Conservation (phyloP, 2,797 vertebrate species). For the Centroberyx gerrardi region DNA sequence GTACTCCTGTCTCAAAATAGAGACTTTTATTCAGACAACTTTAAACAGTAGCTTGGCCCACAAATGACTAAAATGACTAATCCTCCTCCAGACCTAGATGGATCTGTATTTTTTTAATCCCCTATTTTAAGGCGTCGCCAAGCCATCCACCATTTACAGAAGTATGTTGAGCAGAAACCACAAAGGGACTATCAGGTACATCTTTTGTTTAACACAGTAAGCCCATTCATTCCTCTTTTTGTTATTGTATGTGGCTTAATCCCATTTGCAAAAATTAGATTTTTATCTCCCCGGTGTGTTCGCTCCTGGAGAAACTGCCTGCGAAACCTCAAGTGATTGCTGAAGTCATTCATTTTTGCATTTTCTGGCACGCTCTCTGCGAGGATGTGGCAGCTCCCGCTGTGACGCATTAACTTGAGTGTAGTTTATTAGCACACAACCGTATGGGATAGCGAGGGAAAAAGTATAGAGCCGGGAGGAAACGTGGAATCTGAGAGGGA, state of each 20-base stretch:
- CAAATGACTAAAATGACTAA: constrained; percentile 73
- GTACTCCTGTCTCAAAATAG: constrained; percentile 66
- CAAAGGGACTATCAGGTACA: constrained; percentile 74
- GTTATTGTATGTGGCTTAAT: constrained; percentile 74
- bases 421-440: constrained; percentile 64
- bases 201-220: constrained; percentile 75
- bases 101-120: constrained; percentile 46
- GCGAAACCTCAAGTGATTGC: constrained; percentile 68
- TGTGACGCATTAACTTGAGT: constrained; percentile 69
- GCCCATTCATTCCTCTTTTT: constrained; percentile 70
- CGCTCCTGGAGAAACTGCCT: constrained; percentile 55
- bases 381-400: constrained; percentile 69
- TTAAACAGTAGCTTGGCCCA: constrained; percentile 68
- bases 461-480: constrained; percentile 29
- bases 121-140: constrained; percentile 56
- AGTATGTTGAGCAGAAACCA: constrained; percentile 72
- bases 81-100: constrained; percentile 64
- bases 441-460: constrained; percentile 17
- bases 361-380: constrained; percentile 58
- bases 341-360: constrained; percentile 66
- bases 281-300: constrained; percentile 69
- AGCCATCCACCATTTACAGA: constrained; percentile 71
- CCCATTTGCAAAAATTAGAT: constrained; percentile 76
- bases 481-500: constrained; percentile 6
- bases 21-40: constrained; percentile 72